These are phyloP conservation scores for Artibeus lituratus DNA, from an alignment of 2,797 vertebrate species.

Conservation along the genomic window DNA sequence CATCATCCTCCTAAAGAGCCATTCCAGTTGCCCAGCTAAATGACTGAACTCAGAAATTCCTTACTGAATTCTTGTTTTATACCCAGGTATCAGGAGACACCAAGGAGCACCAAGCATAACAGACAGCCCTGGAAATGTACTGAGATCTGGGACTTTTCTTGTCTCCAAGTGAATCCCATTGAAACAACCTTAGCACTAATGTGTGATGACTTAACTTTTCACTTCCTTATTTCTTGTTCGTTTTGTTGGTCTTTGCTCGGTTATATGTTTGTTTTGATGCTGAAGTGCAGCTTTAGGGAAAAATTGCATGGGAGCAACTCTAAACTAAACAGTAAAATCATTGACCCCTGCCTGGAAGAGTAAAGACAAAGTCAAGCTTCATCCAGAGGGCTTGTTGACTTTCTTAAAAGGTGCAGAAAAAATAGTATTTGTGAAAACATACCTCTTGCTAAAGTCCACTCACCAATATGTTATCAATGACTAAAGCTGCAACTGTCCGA, in stretches of 20 bases:
- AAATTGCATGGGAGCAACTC: conserved; percentile 16
- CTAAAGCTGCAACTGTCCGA: neutral
- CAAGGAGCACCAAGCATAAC: neutral
- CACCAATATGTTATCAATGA: neutral
- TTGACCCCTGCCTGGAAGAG: neutral
- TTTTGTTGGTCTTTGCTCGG: conserved; percentile 59
- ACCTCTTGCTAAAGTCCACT: neutral
- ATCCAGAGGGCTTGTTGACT: neutral
- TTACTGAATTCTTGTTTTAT: conserved; percentile 60
- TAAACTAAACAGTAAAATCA: conserved; percentile 50
- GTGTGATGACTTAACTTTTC: conserved; percentile 62
- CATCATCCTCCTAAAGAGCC: conserved; percentile 23
- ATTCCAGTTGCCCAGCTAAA: conserved; percentile 25
- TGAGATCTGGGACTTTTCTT: conserved; percentile 68
- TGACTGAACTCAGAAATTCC: neutral
- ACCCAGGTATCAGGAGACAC: conserved; percentile 27
- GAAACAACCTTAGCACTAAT: conserved; percentile 68
- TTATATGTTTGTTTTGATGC: conserved; percentile 62
- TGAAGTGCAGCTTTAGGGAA: conserved; percentile 51
- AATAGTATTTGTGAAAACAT: neutral
- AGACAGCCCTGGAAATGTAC: conserved; percentile 18
- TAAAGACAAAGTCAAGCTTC: neutral
- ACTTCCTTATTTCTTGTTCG: conserved; percentile 39
- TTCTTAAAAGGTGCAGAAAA: conserved; percentile 1
- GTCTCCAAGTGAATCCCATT: conserved; percentile 64